phyloP scores from a whole-genome alignment of 2,888 invertebrate genomes.

The Mesochorus sp. region DNA sequence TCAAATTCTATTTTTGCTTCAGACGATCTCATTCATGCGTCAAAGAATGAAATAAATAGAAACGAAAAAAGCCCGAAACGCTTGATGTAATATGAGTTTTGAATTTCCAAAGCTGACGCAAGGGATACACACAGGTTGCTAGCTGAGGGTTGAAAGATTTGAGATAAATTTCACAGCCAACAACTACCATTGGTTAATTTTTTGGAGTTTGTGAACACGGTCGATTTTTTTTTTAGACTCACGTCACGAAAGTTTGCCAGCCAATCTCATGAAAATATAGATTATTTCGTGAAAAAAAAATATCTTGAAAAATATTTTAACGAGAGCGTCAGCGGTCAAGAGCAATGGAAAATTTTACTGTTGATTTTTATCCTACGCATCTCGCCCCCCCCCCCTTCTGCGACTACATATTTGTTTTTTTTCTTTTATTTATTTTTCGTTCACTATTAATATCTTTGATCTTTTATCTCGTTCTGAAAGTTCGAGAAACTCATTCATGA shows the following conservation, averaged over 20 bases:
- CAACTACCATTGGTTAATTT: conserved; percentile 69
- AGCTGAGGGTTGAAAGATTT: not conserved
- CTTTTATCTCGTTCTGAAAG: conserved; percentile 14
- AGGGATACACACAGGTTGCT: conserved; percentile 30
- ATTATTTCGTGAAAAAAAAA: too few relatives aligned
- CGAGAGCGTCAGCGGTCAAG: not conserved
- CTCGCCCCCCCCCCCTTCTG: not conserved
- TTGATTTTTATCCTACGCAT: not conserved
- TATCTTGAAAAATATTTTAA: too few relatives aligned
- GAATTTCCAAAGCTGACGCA: conserved; percentile 58
- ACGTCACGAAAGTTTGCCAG: conserved; percentile 49
- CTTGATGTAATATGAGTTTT: conserved; percentile 43
- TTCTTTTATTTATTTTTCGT: conserved; percentile 7
- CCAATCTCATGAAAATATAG: too few relatives aligned
- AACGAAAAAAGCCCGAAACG: not conserved
- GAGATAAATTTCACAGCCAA: conserved; percentile 62
- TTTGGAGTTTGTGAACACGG: conserved; percentile 74
- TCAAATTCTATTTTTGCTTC: not conserved
- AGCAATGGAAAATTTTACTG: not conserved
- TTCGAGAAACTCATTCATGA: not conserved
- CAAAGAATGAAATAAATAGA: not conserved
- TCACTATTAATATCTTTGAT: not conserved
- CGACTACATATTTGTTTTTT: not conserved
- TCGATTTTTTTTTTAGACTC: conserved; percentile 73
- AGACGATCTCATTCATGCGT: not conserved